Evolutionary conservation across 2,888 invertebrate genomes (phyloP), one percentile per base, ranked within the genome.

Genomic region (Amphipoea lucens): DNA sequence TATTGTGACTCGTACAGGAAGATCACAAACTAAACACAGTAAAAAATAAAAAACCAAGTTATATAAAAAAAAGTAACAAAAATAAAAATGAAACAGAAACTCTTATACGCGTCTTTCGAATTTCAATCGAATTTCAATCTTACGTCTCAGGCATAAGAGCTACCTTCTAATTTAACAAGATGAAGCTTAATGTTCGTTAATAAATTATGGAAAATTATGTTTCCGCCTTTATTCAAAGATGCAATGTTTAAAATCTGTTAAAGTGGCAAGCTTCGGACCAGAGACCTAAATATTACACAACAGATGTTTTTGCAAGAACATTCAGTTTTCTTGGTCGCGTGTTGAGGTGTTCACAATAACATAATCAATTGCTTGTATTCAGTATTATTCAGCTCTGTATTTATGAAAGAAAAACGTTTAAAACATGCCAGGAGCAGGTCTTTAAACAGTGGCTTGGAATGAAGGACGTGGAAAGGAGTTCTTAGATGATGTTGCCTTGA

Each of bases 291-390:
- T 78, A 70, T 85, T 79, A 51, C n/a, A 2, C 9, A 81, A 71
- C 70, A 85, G 57, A 63, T 74, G 74, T 54, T 67, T 74, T 80
- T 71, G 20, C 12, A 80, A 84, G 29, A 54, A 1, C 6, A 2
- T 57, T 67, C 54, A 40, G 42, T 36, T 69, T 76, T 20, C 20
- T 42, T 62, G 51, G 67, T 71, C 85, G 80, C 82, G 85, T 82
- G 85, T 84, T 72, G 11, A n/a, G 45, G 5, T 51, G 36, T 63
- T 54, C 67, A 65, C 45, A 78, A 12, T 60, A 60, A 85, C 11
- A 45, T 60, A 79, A 68, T 72, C 85, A 74, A 85, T 74, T 63
- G 62, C 12, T 67, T 36, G 36, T 45, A 74, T 84, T 42, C 51
- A 23, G 17, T 63, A 63, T 60, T 51, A 36, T 80, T 65, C 42